Evolutionary conservation across 2,888 invertebrate genomes (phyloP).

Genomic region (Lamproptera curius): DNA sequence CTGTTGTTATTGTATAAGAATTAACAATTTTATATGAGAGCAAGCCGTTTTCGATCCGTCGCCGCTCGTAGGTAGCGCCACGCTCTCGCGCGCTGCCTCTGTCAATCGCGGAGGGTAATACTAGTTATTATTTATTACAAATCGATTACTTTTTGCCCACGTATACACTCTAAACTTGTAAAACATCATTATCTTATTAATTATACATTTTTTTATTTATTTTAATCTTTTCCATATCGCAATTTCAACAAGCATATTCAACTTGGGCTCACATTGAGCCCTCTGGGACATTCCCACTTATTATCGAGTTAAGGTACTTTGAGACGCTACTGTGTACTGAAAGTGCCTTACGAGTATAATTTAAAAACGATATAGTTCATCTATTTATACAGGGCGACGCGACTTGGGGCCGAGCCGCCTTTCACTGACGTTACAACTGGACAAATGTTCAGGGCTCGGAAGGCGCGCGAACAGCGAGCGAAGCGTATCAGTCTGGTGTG

Average conservation of each 20-base stretch:
- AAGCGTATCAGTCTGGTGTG: neutral
- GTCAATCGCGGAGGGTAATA: slow-evolving; percentile 34
- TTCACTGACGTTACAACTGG: slow-evolving; percentile 35
- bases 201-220: neutral
- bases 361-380: slow-evolving; percentile 66
- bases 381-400: slow-evolving; percentile 60
- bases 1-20: slow-evolving; percentile 1
- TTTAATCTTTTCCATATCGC: slow-evolving; percentile 42
- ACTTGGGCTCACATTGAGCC: slow-evolving; percentile 42
- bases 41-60: slow-evolving; percentile 10
- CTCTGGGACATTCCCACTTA: slow-evolving; percentile 42
- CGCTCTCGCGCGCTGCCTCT: slow-evolving; percentile 11
- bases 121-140: slow-evolving; percentile 40
- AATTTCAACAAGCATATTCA: slow-evolving; percentile 65
- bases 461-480: slow-evolving; percentile 17
- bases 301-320: slow-evolving; percentile 48
- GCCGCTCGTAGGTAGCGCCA: slow-evolving; percentile 1
- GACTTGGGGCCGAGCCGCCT: slow-evolving; percentile 33
- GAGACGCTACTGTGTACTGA: slow-evolving; percentile 46
- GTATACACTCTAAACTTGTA: slow-evolving; percentile 57
- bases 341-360: slow-evolving; percentile 60
- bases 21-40: slow-evolving; percentile 1
- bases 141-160: slow-evolving; percentile 37
- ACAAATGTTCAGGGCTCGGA: slow-evolving; percentile 36
- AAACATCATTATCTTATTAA: slow-evolving; percentile 43